phyloP scores from a whole-genome alignment of 2,113 vertebrate species.

The Onychostoma macrolepis region DNA sequence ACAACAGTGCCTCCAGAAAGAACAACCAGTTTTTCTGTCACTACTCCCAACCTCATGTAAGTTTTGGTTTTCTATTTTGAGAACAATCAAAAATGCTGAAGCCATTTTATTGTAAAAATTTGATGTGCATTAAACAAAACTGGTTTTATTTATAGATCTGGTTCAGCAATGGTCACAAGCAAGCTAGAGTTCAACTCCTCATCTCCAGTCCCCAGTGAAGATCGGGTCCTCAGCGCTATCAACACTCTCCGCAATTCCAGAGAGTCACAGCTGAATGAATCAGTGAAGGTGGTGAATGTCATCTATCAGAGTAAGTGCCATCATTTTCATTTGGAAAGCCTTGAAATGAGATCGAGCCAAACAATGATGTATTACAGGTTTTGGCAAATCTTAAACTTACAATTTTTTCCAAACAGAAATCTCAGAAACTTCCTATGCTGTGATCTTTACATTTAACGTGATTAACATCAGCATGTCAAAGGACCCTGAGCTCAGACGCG shows the following conservation, averaged over 20 bases:
- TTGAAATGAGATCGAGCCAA: too few species aligned
- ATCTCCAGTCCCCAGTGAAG: not conserved
- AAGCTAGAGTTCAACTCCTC: not conserved
- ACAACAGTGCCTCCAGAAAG: too few species aligned
- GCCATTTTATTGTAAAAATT: not conserved
- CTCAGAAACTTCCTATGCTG: slow-evolving; percentile 14
- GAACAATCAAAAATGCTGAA: not conserved
- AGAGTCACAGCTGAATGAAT: not conserved
- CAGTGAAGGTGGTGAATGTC: not conserved
- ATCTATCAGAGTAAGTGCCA: slow-evolving; percentile 18
- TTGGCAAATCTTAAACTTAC: too few species aligned
- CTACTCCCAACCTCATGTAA: not conserved
- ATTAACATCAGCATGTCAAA: not conserved
- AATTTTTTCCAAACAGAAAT: not conserved
- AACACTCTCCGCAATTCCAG: too few species aligned
- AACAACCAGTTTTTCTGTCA: not conserved
- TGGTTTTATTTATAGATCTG: too few species aligned
- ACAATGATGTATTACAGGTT: too few species aligned
- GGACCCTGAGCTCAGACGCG: not conserved
- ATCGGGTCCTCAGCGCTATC: slow-evolving; percentile 6
- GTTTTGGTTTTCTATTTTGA: not conserved
- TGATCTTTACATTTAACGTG: not conserved
- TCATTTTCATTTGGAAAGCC: too few species aligned
- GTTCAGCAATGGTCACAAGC: too few species aligned
- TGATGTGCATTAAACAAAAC: too few species aligned